Evolutionary conservation across 2,888 invertebrate genomes (phyloP).

Genomic region (Calephelis perditalis): DNA sequence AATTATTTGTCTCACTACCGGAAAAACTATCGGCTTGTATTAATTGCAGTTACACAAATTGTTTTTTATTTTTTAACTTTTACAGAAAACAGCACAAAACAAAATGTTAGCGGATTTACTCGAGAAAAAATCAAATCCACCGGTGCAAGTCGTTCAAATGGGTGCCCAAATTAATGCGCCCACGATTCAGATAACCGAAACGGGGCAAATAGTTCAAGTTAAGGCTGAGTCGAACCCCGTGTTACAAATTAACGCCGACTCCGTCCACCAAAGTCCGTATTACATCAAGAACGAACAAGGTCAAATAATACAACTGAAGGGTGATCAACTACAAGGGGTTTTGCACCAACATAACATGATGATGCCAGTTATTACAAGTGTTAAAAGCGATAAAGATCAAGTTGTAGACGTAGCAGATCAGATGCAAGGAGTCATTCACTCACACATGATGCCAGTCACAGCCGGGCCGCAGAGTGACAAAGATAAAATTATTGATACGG

Average conservation of each 20-base stretch:
- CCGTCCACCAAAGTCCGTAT: slow-evolving; percentile 48
- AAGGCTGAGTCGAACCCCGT: slow-evolving; percentile 53
- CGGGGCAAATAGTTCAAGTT: slow-evolving; percentile 69
- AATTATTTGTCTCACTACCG: too few species aligned
- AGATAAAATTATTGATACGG: slow-evolving; percentile 45
- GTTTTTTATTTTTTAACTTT: slow-evolving; percentile 14
- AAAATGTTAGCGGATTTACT: slow-evolving; percentile 91
- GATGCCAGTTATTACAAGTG: slow-evolving; percentile 42
- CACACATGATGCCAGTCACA: slow-evolving; percentile 38
- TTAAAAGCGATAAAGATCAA: slow-evolving; percentile 37
- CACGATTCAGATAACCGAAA: slow-evolving; percentile 69
- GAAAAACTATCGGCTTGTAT: too few species aligned
- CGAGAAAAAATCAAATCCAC: slow-evolving; percentile 84
- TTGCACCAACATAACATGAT: slow-evolving; percentile 51
- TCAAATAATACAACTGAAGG: slow-evolving; percentile 65
- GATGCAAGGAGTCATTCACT: slow-evolving; percentile 34
- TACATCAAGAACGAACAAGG: slow-evolving; percentile 70
- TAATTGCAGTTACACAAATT: too few species aligned
- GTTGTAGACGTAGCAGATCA: slow-evolving; percentile 53
- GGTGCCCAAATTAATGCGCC: slow-evolving; percentile 61
- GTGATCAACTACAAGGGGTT: slow-evolving; percentile 54
- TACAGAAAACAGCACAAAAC: slow-evolving; percentile 73
- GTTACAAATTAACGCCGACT: slow-evolving; percentile 53
- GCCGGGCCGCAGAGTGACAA: slow-evolving; percentile 28
- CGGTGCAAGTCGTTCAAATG: slow-evolving; percentile 72